These are phyloP conservation scores for Brienomyrus longianalis DNA, from an alignment of 2,113 vertebrate genomes.

Conservation along the genomic window DNA sequence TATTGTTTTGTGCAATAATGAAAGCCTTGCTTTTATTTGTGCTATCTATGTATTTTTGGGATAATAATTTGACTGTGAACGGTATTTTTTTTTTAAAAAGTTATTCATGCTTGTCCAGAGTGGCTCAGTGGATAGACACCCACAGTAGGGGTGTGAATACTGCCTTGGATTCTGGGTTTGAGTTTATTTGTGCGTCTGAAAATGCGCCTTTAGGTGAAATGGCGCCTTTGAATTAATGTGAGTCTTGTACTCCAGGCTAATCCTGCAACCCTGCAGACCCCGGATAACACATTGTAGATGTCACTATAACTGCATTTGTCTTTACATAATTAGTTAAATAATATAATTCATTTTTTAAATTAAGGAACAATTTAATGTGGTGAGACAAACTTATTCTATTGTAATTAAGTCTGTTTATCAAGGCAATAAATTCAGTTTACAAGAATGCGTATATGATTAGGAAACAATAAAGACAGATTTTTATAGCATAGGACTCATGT, in stretches of 20 bases:
- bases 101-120: background rate
- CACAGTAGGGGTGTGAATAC: background rate
- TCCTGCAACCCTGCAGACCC: background rate
- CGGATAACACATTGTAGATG: background rate
- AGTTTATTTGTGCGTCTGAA: background rate
- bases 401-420: background rate
- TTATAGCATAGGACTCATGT: background rate
- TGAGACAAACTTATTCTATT: background rate
- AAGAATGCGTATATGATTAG: background rate
- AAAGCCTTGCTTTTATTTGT: background rate
- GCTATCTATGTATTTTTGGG: background rate
- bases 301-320: background rate
- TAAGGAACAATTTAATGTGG: background rate
- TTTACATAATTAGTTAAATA: background rate
- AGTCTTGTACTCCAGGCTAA: background rate
- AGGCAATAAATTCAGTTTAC: background rate
- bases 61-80: background rate
- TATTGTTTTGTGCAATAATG: background rate
- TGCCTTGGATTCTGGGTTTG: no score
- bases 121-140: background rate
- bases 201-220: background rate
- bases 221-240: background rate
- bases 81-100: background rate
- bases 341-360: background rate
- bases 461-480: background rate